Conservation (phyloP, 2,113 vertebrate species). For the Equus quagga region DNA sequence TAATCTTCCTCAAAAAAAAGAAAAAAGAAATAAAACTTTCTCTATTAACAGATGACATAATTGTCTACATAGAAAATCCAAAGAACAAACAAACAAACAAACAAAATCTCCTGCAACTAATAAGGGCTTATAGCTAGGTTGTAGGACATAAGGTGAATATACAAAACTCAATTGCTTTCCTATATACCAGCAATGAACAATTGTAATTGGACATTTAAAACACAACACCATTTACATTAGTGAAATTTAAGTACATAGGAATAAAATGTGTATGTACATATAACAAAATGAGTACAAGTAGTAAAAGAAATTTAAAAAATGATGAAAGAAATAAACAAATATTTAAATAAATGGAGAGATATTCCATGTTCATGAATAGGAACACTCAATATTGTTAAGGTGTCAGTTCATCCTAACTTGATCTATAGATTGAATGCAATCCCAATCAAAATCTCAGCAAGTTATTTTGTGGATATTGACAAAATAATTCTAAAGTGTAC, state of each 20-base stretch:
- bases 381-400: too few relatives aligned
- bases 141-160: background rate
- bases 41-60: background rate
- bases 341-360: background rate
- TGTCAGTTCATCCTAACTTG: too few relatives aligned
- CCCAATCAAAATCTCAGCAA: too few relatives aligned
- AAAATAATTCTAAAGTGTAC: too few relatives aligned
- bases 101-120: background rate
- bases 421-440: too few relatives aligned
- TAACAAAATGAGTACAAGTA: background rate
- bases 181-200: background rate
- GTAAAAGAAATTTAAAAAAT: background rate
- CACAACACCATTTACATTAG: background rate
- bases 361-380: too few relatives aligned
- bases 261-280: background rate
- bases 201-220: background rate
- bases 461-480: too few relatives aligned
- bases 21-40: background rate
- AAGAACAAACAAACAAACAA: background rate
- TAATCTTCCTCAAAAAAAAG: background rate
- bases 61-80: background rate
- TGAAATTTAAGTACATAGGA: background rate
- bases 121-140: background rate
- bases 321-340: too few relatives aligned
- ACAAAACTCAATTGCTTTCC: conserved; percentile 84